Conservation (phyloP, 2,797 vertebrate genomes). For the Benthosema pterotum region DNA sequence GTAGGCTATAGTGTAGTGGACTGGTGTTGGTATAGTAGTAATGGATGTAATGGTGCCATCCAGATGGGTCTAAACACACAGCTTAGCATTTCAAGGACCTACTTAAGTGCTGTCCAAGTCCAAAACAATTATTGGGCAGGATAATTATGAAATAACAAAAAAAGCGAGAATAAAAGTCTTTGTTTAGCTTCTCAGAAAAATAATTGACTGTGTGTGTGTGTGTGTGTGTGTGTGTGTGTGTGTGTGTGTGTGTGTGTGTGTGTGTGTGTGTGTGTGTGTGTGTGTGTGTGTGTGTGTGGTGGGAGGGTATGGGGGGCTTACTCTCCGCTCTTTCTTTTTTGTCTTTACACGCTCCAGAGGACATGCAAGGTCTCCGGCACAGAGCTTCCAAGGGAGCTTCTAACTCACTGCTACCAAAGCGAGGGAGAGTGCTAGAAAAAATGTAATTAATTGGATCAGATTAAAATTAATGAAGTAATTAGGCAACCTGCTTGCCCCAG, state of each 20-base stretch:
- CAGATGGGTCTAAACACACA: constrained; percentile 55
- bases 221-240: too few relatives aligned
- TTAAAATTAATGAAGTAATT: constrained; percentile 87
- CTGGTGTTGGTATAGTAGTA: too few relatives aligned
- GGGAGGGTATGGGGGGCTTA: not conserved
- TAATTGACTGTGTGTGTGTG: constrained; percentile 62
- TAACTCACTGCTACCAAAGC: constrained; percentile 45
- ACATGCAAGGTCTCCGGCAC: constrained; percentile 74
- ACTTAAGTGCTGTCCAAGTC: constrained; percentile 65
- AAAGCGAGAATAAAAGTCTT: constrained; percentile 48
- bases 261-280: constrained; percentile 11
- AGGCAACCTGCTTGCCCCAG: constrained; percentile 74
- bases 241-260: too few relatives aligned
- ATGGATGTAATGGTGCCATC: not conserved
- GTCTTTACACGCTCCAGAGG: constrained; percentile 60
- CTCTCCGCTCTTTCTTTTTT: constrained; percentile 2
- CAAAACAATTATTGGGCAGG: constrained; percentile 58
- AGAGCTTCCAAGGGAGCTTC: constrained; percentile 53
- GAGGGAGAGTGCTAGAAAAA: constrained; percentile 51
- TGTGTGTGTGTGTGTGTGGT: constrained; percentile 12
- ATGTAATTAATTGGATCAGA: constrained; percentile 84
- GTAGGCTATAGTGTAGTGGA: too few relatives aligned
- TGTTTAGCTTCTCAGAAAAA: constrained; percentile 72
- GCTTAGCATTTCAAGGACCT: constrained; percentile 37
- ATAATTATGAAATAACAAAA: constrained; percentile 74